Base-by-base conservation (phyloP, 2,113 vertebrate genomes). In the Columbina picui region DNA sequence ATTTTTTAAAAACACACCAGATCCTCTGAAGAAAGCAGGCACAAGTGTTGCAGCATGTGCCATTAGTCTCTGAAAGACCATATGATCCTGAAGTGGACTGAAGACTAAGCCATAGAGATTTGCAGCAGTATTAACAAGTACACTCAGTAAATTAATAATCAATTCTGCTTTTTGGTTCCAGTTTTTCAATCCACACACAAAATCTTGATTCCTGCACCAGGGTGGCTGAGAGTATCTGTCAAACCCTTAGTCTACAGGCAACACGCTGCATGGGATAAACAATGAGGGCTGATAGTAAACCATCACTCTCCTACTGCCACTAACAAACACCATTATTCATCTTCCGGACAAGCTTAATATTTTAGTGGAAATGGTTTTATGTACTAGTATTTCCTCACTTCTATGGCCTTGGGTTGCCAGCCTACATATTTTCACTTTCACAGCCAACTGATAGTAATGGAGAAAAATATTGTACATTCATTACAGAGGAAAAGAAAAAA, bases 341-440 rank as follows among this genome's bases (percentile, higher is more conserved):
- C 74, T 90, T 77, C 45, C 55, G 10, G 82, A 88, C 71, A 89
- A 82, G 34, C 11, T 20, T 8, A 93, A 79, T 84, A 94, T 75
- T 92, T 84, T 43, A 88, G 57, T 74, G 41, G 12, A 96, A 91
- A 93, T 55, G 52, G 60, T 5, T 89, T 87, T 87, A 68, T 45
- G 65, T 56, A 87, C 39, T 25, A 39, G 21, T n/a, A 84, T 91
- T 87, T 65, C 69, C 84, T 78, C 56, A 64, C 71, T 89, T 68
- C 69, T 87, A 39, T 11, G 30, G 77, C 77, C 76, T 79, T 69
- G 56, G 17, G 32, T 74, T 0, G 0, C 41, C n/a, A 63, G 39
- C 21, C 38, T 89, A 45, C 65, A 2, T 30, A 59, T 71, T 93
- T 91, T 68, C 39, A 64, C 43, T 75, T 75, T 38, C 61, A 67